Conservation (phyloP, 2,113 vertebrate genomes). For the Phrynocephalus versicolor region DNA sequence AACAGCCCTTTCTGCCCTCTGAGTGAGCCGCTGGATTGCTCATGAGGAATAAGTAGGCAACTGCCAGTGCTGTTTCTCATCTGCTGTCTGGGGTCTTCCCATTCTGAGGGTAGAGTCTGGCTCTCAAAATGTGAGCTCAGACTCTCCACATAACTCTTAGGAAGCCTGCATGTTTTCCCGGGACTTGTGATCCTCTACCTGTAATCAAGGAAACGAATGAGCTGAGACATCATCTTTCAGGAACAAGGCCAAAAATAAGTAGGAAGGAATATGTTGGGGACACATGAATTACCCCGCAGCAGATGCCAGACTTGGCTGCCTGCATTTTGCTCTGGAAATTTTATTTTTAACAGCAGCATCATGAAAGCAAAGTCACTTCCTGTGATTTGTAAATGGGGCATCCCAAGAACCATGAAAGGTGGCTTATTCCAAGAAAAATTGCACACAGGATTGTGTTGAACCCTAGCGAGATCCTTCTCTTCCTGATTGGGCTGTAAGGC, state of each 20-base stretch:
- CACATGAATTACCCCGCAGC: not conserved
- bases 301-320: not conserved
- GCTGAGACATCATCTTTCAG: constrained; percentile 1
- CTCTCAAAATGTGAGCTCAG: not conserved
- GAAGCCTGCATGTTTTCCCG: not conserved
- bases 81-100: not conserved
- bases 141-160: not conserved
- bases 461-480: not conserved
- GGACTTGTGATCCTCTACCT: not conserved
- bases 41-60: not conserved
- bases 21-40: not conserved
- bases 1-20: not conserved
- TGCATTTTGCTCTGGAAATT: not conserved
- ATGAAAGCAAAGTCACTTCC: not conserved
- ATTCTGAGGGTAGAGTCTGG: too few relatives aligned
- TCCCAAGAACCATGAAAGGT: not conserved
- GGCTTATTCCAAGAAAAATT: not conserved
- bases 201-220: not conserved
- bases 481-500: not conserved
- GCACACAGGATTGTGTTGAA: not conserved
- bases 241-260: not conserved
- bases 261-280: not conserved
- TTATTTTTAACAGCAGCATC: not conserved
- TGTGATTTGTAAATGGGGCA: not conserved
- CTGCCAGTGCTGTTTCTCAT: not conserved